A percentile compares a stretch with the other conserved stretches of the same genome.
Conservation (phyloP, 2,113 vertebrate genomes). For the Clupea harengus region DNA sequence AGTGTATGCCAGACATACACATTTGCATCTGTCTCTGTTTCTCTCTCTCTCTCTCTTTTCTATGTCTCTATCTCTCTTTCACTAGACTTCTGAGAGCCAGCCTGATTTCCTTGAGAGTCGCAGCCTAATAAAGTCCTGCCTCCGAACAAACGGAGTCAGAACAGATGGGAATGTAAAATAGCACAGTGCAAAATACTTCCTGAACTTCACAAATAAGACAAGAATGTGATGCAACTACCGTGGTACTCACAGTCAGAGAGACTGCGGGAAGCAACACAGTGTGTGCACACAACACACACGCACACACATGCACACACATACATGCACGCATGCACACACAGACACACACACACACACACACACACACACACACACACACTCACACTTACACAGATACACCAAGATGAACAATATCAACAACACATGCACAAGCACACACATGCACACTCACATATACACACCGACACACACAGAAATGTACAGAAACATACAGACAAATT, state of each 20-base stretch:
- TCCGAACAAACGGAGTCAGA: neutral
- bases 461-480: neutral
- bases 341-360: neutral
- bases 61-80: neutral
- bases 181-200: slow-evolving; percentile 32
- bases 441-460: neutral
- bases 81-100: neutral
- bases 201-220: neutral
- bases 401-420: no score
- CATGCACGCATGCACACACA: neutral
- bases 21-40: neutral
- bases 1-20: no score
- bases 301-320: neutral
- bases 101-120: neutral
- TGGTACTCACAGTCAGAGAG: neutral
- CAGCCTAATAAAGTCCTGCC: slow-evolving; percentile 16
- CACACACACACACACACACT: neutral
- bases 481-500: neutral
- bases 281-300: neutral
- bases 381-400: neutral
- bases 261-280: neutral
- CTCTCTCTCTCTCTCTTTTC: neutral
- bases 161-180: slow-evolving; percentile 33
- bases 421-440: no score
- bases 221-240: neutral